Conservation (phyloP, 2,888 invertebrate genomes). For the Ctena decussata region DNA sequence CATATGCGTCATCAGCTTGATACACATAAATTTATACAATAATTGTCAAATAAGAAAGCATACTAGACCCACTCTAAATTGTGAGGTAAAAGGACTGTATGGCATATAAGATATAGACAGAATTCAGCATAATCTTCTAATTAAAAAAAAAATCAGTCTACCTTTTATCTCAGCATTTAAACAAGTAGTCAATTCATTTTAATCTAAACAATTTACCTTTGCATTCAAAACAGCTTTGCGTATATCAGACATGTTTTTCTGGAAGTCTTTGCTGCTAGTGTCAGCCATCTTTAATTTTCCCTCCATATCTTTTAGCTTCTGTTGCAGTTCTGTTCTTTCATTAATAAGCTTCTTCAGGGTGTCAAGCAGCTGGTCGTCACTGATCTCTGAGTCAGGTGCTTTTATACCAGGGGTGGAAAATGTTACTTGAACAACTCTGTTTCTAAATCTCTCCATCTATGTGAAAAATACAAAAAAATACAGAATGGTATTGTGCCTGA, state of each 20-base stretch:
- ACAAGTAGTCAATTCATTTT: too few relatives aligned
- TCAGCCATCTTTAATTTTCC: slow-evolving; percentile 75
- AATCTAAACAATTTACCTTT: slow-evolving; percentile 78
- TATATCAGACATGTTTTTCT: slow-evolving; percentile 77
- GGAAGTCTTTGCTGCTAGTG: slow-evolving; percentile 73
- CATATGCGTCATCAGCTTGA: too few relatives aligned
- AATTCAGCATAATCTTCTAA: too few relatives aligned
- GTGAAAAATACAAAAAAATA: slow-evolving; percentile 28
- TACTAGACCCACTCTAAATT: too few relatives aligned
- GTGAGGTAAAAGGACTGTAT: too few relatives aligned
- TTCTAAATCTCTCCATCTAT: slow-evolving; percentile 85
- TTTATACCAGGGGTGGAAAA: slow-evolving; percentile 84
- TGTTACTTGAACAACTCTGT: slow-evolving; percentile 84
- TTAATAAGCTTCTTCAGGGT: slow-evolving; percentile 82
- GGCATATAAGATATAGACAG: too few relatives aligned
- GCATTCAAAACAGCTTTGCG: slow-evolving; percentile 78
- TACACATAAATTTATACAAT: too few relatives aligned
- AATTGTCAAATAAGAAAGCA: too few relatives aligned
- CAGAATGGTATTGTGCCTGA: too few relatives aligned
- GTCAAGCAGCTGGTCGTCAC: slow-evolving; percentile 84
- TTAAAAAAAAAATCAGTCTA: too few relatives aligned
- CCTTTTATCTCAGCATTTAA: too few relatives aligned
- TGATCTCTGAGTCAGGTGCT: slow-evolving; percentile 83
- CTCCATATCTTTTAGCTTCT: slow-evolving; percentile 78
- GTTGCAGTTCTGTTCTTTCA: slow-evolving; percentile 78